These are phyloP conservation scores for Sacculina carcini DNA, from an alignment of 2,888 invertebrate species.

Conservation along the genomic window DNA sequence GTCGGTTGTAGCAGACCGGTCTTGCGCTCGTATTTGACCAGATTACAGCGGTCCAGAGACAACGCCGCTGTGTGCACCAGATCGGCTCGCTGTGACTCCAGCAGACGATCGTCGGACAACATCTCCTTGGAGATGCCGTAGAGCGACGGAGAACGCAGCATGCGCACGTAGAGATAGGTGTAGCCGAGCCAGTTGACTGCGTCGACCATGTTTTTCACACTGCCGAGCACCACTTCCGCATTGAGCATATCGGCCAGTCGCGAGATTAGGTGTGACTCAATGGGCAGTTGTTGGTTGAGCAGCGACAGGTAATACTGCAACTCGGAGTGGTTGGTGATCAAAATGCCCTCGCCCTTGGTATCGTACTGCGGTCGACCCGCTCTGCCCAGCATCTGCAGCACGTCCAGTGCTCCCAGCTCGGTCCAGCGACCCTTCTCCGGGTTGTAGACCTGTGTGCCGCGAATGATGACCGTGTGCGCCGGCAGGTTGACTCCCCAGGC, in stretches of 20 bases:
- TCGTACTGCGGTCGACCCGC: slow-evolving; percentile 97
- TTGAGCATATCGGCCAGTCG: slow-evolving; percentile 76
- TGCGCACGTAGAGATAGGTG: slow-evolving; percentile 73
- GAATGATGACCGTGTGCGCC: slow-evolving; percentile 92
- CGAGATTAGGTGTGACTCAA: slow-evolving; percentile 53
- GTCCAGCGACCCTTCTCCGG: slow-evolving; percentile 97
- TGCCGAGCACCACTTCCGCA: slow-evolving; percentile 89
- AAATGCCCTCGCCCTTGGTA: slow-evolving; percentile 65
- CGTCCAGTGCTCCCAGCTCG: slow-evolving; percentile 86
- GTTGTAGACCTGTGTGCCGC: slow-evolving; percentile 85
- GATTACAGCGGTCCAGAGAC: slow-evolving; percentile 70
- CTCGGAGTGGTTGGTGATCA: slow-evolving; percentile 96
- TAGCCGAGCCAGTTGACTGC: slow-evolving; percentile 87
- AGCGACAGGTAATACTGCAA: slow-evolving; percentile 91
- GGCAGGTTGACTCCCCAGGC: slow-evolving; percentile 99
- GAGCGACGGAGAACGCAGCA: slow-evolving; percentile 65
- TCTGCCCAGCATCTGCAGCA: slow-evolving; percentile 91
- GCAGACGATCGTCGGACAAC: slow-evolving; percentile 47
- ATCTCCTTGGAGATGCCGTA: slow-evolving; percentile 65
- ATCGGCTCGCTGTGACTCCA: slow-evolving; percentile 78
- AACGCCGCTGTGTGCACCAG: slow-evolving; percentile 81
- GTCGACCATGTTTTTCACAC: slow-evolving; percentile 65
- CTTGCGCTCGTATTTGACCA: slow-evolving; percentile 82
- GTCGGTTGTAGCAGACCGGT: slow-evolving; percentile 47
- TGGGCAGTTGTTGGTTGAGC: slow-evolving; percentile 90